Percentiles rank a stretch among this genome's conserved stretches.
Conservation (phyloP, 2,888 invertebrate species). For the Tanytarsus gracilentus region DNA sequence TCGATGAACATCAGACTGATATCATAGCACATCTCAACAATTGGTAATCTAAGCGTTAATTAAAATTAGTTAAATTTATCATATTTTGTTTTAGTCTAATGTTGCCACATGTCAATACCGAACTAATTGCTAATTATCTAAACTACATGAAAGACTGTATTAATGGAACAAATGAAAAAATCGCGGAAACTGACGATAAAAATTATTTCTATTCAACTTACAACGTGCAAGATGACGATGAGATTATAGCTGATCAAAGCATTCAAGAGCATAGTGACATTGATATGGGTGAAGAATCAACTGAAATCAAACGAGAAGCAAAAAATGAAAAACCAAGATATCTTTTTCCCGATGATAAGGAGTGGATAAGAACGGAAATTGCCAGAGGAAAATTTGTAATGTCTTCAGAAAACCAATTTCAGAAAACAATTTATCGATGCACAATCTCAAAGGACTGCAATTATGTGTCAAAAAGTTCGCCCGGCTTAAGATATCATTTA, state of each 20-base stretch:
- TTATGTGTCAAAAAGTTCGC: neutral
- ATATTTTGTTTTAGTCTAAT: too few relatives aligned
- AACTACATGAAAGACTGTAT: neutral
- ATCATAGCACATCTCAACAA: too few relatives aligned
- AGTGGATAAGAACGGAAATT: neutral
- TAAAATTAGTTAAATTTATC: neutral
- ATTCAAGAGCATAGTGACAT: neutral
- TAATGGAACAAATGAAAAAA: neutral
- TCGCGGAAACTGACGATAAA: neutral
- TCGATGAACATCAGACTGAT: too few relatives aligned
- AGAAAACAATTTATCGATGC: constrained; percentile 2
- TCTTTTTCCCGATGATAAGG: neutral
- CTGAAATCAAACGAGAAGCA: neutral
- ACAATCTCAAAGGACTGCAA: neutral
- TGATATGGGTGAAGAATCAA: neutral
- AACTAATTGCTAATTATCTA: neutral
- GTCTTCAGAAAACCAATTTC: neutral
- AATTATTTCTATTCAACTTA: neutral
- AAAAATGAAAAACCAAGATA: neutral
- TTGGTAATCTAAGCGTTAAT: neutral
- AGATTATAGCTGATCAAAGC: too few relatives aligned
- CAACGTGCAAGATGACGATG: neutral
- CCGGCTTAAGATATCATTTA: constrained; percentile 17
- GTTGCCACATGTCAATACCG: neutral
- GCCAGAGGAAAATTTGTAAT: neutral